Evolutionary conservation across 2,888 invertebrate species (phyloP), one percentile per base, ranked within the genome.

Genomic region (Junonia oenone): DNA sequence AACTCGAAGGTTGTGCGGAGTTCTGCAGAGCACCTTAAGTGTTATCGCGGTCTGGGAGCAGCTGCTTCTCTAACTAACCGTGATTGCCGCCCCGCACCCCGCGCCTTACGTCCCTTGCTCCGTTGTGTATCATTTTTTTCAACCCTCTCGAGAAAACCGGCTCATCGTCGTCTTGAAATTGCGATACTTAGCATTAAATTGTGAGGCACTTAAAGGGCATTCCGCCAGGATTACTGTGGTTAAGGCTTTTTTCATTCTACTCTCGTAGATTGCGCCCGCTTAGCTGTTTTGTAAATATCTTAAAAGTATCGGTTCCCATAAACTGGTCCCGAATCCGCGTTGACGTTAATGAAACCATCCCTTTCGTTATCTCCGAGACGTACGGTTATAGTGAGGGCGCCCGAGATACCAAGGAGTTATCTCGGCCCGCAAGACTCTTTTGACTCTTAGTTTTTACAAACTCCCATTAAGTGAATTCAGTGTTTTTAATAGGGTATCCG

Each of bases 101-200:
- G 66, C 62, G 67, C 58, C 58, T 61, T 59, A 53, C 60, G 55
- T 45, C 49, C 58, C 62, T 47, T 11, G 13, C 29, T 35, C 31
- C 13, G 38, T 40, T 74, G 78, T 84, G 79, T 83, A 86, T 86
- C 81, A 84, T 84, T 83, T 87, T 86, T 84, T 83, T 75, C 83
- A 84, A 78, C 81, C 82, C 83, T 80, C 77, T 65, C 63, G 67
- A 78, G 67, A 68, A 73, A 43, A 22, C 75, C 71, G 73, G 74
- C 76, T 80, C 73, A 69, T 68, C 71, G 77, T 78, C 78, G 75
- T 76, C 79, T 81, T 77, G 73, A 84, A 83, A 89, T 85, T 81
- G 84, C 83, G 78, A 81, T 83, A 83, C 87, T 88, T 85, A 87
- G 78, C 82, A 85, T 87, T 86, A 89, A 88, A 88, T 88, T 83